Evolutionary conservation across 2,113 vertebrate genomes (phyloP).

Genomic region (Zapornia atra): DNA sequence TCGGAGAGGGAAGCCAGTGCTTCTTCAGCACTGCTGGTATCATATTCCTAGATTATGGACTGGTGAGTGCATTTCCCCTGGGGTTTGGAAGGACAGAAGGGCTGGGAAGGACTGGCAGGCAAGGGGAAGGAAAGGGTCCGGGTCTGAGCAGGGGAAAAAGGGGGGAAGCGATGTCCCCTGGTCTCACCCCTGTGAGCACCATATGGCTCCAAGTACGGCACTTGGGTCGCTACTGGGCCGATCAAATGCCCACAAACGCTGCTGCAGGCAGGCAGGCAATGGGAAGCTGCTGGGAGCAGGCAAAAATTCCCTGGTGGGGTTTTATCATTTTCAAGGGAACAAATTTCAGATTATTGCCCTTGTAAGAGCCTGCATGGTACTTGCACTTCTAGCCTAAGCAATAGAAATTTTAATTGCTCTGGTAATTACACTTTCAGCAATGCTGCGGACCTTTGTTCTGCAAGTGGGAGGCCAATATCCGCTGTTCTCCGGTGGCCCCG

Average conservation of each 20-base stretch:
- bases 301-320: not conserved
- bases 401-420: slow-evolving; percentile 62
- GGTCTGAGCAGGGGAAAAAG: not conserved
- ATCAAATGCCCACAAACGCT: not conserved
- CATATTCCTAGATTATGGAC: not conserved
- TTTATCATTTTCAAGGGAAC: slow-evolving; percentile 29
- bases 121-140: not conserved
- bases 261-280: not conserved
- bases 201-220: not conserved
- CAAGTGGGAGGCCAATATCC: not conserved
- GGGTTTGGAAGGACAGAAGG: not conserved
- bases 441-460: slow-evolving; percentile 41
- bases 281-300: not conserved
- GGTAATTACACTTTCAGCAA: slow-evolving; percentile 51
- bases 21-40: not conserved
- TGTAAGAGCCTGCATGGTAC: slow-evolving; percentile 22
- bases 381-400: slow-evolving; percentile 45
- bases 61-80: not conserved
- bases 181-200: not conserved
- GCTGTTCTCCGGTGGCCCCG: slow-evolving; percentile 56
- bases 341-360: slow-evolving; percentile 46
- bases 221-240: not conserved
- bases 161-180: not conserved
- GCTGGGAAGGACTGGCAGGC: not conserved
- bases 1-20: rapidly evolving